phyloP scores from a whole-genome alignment of 2,797 vertebrate species.

The Sebastes matsubarae region DNA sequence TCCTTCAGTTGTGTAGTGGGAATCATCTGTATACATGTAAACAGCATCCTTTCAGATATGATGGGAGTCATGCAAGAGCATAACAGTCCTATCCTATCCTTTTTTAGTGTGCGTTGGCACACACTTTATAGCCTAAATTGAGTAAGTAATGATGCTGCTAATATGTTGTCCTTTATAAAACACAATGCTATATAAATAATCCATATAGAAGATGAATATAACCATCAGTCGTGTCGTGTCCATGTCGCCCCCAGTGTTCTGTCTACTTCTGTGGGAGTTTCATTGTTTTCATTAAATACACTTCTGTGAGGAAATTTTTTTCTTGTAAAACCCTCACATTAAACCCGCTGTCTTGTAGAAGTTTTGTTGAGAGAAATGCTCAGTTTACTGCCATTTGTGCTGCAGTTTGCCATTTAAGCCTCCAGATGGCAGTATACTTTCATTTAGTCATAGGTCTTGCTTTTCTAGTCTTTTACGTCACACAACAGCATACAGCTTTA shows the following conservation, averaged over 20 bases:
- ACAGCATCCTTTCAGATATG: background rate
- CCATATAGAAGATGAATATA: background rate
- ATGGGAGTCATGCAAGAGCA: background rate
- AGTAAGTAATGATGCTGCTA: background rate
- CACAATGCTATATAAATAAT: background rate
- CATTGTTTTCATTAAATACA: background rate
- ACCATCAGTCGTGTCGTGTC: no score
- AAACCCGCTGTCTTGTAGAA: background rate
- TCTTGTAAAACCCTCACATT: background rate
- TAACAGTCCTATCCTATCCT: background rate
- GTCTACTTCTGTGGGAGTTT: background rate
- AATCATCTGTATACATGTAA: no score
- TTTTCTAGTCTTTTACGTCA: background rate
- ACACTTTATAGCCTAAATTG: background rate
- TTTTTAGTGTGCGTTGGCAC: background rate
- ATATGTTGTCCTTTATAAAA: no score
- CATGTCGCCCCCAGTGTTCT: background rate
- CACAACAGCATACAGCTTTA: background rate
- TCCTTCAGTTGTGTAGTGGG: no score
- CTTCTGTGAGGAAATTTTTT: rapidly evolving
- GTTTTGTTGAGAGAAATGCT: background rate
- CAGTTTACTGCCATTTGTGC: background rate
- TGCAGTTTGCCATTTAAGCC: background rate
- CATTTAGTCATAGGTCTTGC: background rate
- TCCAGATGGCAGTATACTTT: slow-evolving; percentile 16